Percentiles rank a stretch among this genome's conserved stretches.
phyloP scores from a whole-genome alignment of 1,140 invertebrate genomes.

The Teleopsis dalmanni region DNA sequence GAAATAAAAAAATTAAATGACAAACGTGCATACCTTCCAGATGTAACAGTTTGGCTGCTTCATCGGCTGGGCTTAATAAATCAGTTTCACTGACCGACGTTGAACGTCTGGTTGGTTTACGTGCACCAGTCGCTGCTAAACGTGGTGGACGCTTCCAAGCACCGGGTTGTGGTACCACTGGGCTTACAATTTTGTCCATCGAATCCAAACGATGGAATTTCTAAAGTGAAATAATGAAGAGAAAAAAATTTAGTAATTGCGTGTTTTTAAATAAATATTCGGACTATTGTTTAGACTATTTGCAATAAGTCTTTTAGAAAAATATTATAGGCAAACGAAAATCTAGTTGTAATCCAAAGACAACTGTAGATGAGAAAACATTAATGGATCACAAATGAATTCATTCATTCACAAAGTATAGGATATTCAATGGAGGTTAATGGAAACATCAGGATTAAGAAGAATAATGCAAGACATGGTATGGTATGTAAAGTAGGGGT shows the following conservation, averaged over 20 bases:
- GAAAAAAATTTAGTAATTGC: not conserved
- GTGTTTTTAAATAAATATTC: too few species aligned
- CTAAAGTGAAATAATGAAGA: slow-evolving; percentile 10
- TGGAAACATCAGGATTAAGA: too few species aligned
- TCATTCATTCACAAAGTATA: too few species aligned
- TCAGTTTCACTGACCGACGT: slow-evolving; percentile 41
- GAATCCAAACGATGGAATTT: slow-evolving; percentile 57
- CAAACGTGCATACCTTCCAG: slow-evolving; percentile 22
- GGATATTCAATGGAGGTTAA: too few species aligned
- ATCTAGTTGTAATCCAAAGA: too few species aligned
- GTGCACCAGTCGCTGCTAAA: slow-evolving; percentile 29
- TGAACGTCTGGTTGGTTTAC: slow-evolving; percentile 33
- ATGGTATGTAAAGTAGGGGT: too few species aligned
- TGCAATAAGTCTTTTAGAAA: too few species aligned
- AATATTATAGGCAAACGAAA: too few species aligned
- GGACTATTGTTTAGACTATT: too few species aligned
- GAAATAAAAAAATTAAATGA: not conserved
- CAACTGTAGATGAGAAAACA: too few species aligned
- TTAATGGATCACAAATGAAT: too few species aligned
- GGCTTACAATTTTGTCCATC: slow-evolving; percentile 87
- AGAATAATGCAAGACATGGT: too few species aligned
- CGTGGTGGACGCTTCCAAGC: slow-evolving; percentile 58
- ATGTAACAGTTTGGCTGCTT: slow-evolving; percentile 15
- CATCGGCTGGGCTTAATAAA: slow-evolving; percentile 32
- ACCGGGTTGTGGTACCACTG: slow-evolving; percentile 81